Base-by-base conservation (phyloP, 2,888 invertebrate species). In the Microctonus hyperodae region DNA sequence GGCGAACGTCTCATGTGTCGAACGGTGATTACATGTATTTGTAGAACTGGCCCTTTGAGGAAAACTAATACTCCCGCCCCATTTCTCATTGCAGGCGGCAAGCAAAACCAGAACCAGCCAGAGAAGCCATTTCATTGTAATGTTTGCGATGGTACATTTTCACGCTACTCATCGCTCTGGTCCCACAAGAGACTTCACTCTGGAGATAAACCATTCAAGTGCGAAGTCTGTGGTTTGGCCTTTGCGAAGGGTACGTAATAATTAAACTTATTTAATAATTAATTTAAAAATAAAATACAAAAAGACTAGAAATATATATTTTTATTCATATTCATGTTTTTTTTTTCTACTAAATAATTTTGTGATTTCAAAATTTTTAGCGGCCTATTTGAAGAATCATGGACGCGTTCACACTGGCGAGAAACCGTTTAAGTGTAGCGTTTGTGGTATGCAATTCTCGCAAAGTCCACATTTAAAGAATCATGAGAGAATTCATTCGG, bases 71-170 rank as follows among this genome's bases (percentile, higher is more conserved):
- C 74, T 73, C 76, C 73, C 75, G 73, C 72, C 74, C 73, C 75
- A 75, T 77, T 78, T 81, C 74, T 70, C 75, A 78, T 83, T 84
- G 67, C 78, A 84, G 83, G 83, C 74, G 83, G 83, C 71, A 84
- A 84, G 74, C 83, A 83, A 77, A 83, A 83, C 79, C 83, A 83
- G 70, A 82, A 82, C 72, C 83, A 83, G 72, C 82, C 88, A 73
- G 94, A 94, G 75, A 95, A 95, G 85, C 94, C 94, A 1, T 94
- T 93, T 84, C 93, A 93, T 79, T 94, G 94, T 85, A 94, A 94
- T 80, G 93, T 95, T 74, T 95, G 94, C 79, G 94, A 94, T 64
- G 93, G 88, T 62, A 84, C 92, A 11, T 92, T 92, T 83, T 92
- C 92, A 69, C 89, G 93, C 79, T 95, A 95, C 84, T 94, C 94